Base-by-base conservation (phyloP, 37 sponge, comb jelly and placozoan species). In the Halichondria panicea region DNA sequence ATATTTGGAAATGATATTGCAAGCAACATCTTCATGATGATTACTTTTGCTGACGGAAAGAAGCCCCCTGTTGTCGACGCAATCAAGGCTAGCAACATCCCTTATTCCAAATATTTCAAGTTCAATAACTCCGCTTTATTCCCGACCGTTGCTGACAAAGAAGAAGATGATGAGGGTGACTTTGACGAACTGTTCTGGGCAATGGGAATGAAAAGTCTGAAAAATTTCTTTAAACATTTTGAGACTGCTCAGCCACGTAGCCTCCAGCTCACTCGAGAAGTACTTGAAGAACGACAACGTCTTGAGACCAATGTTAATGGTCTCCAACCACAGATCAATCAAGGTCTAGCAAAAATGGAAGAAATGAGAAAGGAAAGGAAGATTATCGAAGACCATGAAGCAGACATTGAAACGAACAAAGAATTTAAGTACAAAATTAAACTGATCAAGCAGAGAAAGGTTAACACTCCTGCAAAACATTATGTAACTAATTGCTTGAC, bases 101-200 rank as follows among this genome's bases (percentile, higher is more conserved):
- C 81, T 1, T 77, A 57, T 45, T 22, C 30, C 1, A 46, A 61
- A 60, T 56, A 36, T 40, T 91, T 86, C 66, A 74, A 64, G 31
- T 91, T 91, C 81, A 91, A 91, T 43, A 91, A 91, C 59, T 85
- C 91, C 4, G 83, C 92, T 1, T 35, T 86, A 12, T 87, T 72
- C 55, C n/a, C n/a, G n/a, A n/a, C n/a, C n/a, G 66, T 35, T n/a
- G 2, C 3, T 25, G n/a, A n/a, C n/a, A n/a, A n/a, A n/a, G n/a
- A n/a, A n/a, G 11, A 28, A 25, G 43, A 13, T 8, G 27, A 52
- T 21, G 30, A 1, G 25, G 13, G n/a, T 24, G 50, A 57, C n/a
- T 85, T 90, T 48, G 62, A 72, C 67, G 41, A 77, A 40, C 46
- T 91, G 78, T 85, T 82, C 43, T 92, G 92, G 92, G 48, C 79